Evolutionary conservation across 2,797 vertebrate species (phyloP), one percentile per base, ranked within the genome.

Genomic region (Smutsia gigantea): DNA sequence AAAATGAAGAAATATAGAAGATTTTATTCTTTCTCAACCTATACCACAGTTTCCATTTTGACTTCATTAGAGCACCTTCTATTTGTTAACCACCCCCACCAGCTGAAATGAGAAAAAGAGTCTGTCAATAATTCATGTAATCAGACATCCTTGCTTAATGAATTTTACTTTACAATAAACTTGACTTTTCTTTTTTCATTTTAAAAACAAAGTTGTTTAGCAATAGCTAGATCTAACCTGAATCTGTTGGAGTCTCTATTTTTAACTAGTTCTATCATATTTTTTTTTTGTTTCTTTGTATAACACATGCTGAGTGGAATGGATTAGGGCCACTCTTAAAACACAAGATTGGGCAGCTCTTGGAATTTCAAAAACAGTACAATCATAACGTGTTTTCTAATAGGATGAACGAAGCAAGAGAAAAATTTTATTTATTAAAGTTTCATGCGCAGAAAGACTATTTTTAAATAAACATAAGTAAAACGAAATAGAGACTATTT

Each of bases 221-320:
- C 59, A 39, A 49, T 55, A 90, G 27, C 39, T 85, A 95, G 11
- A 79, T 59, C 59, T 89, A 81, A 82, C 4, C 51, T 87, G n/a
- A 51, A 68, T 87, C 7, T 72, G 9, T 57, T 83, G 42, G 15
- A 13, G 72, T 71, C 7, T 87, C 2, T 57, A 75, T 92, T 91
- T 85, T 96, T 88, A 71, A 94, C 79, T 15, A 85, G 17, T 82
- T 84, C 25, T 71, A 8, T 87, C 57, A 87, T 23, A 37, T 59
- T 59, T 93, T 90, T 71, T 71, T 37, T 90, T 68, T 72, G 17
- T 93, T 95, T 93, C 59, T 85, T 93, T 96, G 85, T 46, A 91
- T 64, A 87, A 23, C 12, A 71, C 53, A 39, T 81, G 29, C 29
- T 69, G 77, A 95, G 31, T 75, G 34, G 63, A 57, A 42, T 85